Evolutionary conservation across 2,797 vertebrate species (phyloP).

Genomic region (Arnoldichthys spilopterus): DNA sequence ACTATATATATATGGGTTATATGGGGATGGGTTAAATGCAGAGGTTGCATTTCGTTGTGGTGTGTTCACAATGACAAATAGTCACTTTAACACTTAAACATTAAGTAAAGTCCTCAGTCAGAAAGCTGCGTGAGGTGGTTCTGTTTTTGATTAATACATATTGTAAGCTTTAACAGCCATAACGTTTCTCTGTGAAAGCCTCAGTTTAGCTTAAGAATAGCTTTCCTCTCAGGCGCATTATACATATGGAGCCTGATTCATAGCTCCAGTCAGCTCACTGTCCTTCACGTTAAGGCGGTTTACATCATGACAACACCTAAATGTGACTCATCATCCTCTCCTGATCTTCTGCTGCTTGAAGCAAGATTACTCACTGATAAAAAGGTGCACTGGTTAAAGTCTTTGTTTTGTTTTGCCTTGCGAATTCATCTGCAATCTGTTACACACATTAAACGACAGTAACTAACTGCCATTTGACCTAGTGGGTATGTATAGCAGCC

Average conservation of each 20-base stretch:
- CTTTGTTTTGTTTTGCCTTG: neutral
- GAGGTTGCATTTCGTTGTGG: too few relatives aligned
- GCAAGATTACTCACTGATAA: constrained; percentile 9
- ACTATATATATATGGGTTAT: too few relatives aligned
- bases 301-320: constrained; percentile 5
- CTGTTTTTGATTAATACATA: neutral
- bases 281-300: constrained; percentile 12
- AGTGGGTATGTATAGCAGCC: neutral
- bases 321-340: constrained; percentile 15
- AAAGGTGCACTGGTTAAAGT: neutral
- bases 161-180: neutral
- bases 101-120: neutral
- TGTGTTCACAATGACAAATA: too few relatives aligned
- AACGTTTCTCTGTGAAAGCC: neutral
- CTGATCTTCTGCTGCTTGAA: neutral
- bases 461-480: neutral
- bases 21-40: too few relatives aligned
- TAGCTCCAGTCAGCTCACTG: constrained; percentile 6
- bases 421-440: neutral
- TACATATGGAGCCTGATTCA: constrained; percentile 13
- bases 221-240: neutral
- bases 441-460: constrained; percentile 1
- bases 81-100: neutral
- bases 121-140: neutral
- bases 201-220: neutral